A percentile compares a stretch with the other conserved stretches of the same genome.
Evolutionary conservation across 2,797 vertebrate genomes (phyloP).

Genomic region (Pelobates cultripes): DNA sequence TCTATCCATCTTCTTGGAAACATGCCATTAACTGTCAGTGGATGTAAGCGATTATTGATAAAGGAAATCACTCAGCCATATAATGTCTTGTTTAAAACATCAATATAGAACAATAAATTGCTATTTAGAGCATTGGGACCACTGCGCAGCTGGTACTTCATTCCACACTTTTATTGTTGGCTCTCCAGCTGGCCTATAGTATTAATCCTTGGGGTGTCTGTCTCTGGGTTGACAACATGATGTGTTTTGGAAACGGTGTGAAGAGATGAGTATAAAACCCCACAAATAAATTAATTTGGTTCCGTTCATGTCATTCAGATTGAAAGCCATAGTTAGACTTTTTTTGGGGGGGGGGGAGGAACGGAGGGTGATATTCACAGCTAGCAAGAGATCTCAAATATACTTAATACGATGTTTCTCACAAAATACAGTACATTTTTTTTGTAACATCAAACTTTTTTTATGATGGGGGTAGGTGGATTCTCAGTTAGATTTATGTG

Average conservation of each 20-base stretch:
- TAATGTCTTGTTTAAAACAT: constrained; percentile 1
- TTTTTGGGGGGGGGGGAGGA: too few relatives aligned
- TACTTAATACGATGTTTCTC: too few relatives aligned
- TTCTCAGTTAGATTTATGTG: too few relatives aligned
- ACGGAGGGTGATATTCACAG: too few relatives aligned
- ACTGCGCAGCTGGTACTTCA: constrained; percentile 10
- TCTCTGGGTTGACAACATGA: neutral
- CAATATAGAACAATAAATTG: constrained; percentile 10
- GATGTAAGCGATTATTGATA: constrained; percentile 8
- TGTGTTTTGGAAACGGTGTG: neutral
- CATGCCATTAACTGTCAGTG: constrained; percentile 15
- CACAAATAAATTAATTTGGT: neutral
- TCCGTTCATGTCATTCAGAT: too few relatives aligned
- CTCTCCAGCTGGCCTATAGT: neutral
- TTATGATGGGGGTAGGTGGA: too few relatives aligned
- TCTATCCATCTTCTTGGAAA: constrained; percentile 18
- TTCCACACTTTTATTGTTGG: constrained; percentile 10
- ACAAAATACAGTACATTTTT: too few relatives aligned
- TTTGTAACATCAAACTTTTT: too few relatives aligned
- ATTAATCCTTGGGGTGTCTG: constrained; percentile 7
- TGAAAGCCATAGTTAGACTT: too few relatives aligned
- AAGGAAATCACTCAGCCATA: constrained; percentile 9
- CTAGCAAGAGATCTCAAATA: too few relatives aligned
- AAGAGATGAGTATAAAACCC: neutral
- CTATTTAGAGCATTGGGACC: constrained; percentile 16